phyloP scores from a whole-genome alignment of 2,888 invertebrate genomes.

The Schizaphis graminum region DNA sequence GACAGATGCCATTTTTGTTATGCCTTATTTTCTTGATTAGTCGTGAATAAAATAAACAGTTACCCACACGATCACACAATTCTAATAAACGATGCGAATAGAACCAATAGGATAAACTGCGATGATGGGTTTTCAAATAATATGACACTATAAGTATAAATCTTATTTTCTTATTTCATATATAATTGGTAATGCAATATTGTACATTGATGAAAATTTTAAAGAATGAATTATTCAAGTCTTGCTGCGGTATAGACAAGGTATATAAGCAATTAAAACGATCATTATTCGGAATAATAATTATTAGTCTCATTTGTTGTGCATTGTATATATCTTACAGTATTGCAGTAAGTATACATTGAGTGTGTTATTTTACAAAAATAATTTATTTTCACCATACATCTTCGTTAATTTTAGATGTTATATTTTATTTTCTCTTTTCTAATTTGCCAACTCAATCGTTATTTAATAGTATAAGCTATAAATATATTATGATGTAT shows the following conservation, averaged over 20 bases:
- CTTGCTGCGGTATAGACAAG: neutral
- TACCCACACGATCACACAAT: neutral
- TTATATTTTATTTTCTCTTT: slow-evolving; percentile 3
- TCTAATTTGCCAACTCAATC: neutral
- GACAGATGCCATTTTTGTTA: neutral
- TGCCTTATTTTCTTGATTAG: neutral
- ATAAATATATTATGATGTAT: neutral
- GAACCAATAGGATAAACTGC: neutral
- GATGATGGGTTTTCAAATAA: neutral
- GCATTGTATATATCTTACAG: neutral
- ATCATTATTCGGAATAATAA: neutral
- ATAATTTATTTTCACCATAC: neutral
- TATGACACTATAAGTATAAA: neutral
- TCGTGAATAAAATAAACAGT: neutral
- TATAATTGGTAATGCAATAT: neutral
- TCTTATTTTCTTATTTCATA: neutral
- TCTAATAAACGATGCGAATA: neutral
- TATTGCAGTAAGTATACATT: neutral
- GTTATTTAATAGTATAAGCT: neutral
- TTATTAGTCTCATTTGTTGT: neutral
- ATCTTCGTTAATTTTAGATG: neutral
- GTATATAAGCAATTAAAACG: neutral
- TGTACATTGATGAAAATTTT: neutral
- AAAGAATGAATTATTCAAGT: neutral
- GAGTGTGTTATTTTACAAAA: neutral